Conservation (phyloP, 2,797 vertebrate genomes). For the Chloroceryle amazona region DNA sequence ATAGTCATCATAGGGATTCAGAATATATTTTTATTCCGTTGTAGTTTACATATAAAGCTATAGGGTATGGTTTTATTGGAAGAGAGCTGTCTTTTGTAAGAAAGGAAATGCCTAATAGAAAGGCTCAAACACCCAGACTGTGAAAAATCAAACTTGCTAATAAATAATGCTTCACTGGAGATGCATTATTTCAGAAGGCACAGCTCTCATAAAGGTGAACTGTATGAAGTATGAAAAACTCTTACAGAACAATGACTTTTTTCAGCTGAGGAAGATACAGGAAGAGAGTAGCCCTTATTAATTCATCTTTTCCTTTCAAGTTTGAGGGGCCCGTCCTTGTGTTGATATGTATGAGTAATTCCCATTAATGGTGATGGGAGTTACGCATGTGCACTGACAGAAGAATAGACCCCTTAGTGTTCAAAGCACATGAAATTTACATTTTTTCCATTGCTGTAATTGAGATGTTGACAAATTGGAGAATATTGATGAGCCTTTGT, state of each 20-base stretch:
- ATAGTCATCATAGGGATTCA: slow-evolving; percentile 49
- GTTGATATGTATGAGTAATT: slow-evolving; percentile 85
- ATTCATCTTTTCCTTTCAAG: slow-evolving; percentile 71
- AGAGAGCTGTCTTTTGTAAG: slow-evolving; percentile 48
- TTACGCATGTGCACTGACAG: slow-evolving; percentile 82
- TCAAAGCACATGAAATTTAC: slow-evolving; percentile 84
- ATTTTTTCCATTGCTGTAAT: slow-evolving; percentile 85
- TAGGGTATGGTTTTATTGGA: slow-evolving; percentile 60
- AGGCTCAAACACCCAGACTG: slow-evolving; percentile 31
- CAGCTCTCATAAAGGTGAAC: slow-evolving; percentile 70
- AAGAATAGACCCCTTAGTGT: slow-evolving; percentile 83
- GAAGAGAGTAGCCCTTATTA: slow-evolving; percentile 74
- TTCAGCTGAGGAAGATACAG: slow-evolving; percentile 74
- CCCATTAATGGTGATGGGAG: slow-evolving; percentile 82
- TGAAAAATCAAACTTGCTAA: slow-evolving; percentile 69
- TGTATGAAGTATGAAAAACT: slow-evolving; percentile 77
- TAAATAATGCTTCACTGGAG: slow-evolving; percentile 71
- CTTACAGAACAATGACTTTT: slow-evolving; percentile 76
- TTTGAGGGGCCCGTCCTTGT: slow-evolving; percentile 69
- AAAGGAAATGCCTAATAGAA: slow-evolving; percentile 42
- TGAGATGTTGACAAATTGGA: slow-evolving; percentile 87
- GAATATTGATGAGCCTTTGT: slow-evolving; percentile 85
- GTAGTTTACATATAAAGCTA: slow-evolving; percentile 2
- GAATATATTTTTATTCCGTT: slow-evolving; percentile 21
- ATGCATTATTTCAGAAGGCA: slow-evolving; percentile 66